Evolutionary conservation across 2,113 vertebrate species (phyloP).

Genomic region (Pan troglodytes): DNA sequence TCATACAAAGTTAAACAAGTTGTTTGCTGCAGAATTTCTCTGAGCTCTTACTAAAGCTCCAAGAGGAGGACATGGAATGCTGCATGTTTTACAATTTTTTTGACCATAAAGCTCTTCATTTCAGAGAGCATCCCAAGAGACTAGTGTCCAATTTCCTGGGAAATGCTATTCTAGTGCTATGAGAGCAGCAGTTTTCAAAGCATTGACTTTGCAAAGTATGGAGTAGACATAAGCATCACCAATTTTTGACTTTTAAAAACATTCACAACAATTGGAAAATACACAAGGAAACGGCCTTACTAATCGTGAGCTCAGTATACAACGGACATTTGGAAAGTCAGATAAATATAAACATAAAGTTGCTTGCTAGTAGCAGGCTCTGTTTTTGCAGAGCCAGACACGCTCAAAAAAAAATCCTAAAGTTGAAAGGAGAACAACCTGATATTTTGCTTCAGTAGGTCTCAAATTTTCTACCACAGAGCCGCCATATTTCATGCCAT

Average conservation of each 20-base stretch:
- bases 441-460: neutral
- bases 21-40: neutral
- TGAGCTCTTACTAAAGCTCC: neutral
- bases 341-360: neutral
- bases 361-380: neutral
- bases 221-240: neutral
- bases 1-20: neutral
- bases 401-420: neutral
- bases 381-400: neutral
- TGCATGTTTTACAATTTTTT: neutral
- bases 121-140: neutral
- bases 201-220: neutral
- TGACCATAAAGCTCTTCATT: neutral
- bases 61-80: neutral
- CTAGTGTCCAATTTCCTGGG: neutral
- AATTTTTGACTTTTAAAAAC: neutral
- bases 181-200: constrained; percentile 16
- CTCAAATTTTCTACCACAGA: neutral
- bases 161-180: neutral
- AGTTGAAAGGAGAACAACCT: neutral
- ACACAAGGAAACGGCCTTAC: neutral
- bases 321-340: neutral
- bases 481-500: neutral
- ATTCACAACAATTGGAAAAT: neutral
- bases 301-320: neutral